Base-by-base conservation (phyloP, 2,888 invertebrate species). In the Tetheella fluctuosa region DNA sequence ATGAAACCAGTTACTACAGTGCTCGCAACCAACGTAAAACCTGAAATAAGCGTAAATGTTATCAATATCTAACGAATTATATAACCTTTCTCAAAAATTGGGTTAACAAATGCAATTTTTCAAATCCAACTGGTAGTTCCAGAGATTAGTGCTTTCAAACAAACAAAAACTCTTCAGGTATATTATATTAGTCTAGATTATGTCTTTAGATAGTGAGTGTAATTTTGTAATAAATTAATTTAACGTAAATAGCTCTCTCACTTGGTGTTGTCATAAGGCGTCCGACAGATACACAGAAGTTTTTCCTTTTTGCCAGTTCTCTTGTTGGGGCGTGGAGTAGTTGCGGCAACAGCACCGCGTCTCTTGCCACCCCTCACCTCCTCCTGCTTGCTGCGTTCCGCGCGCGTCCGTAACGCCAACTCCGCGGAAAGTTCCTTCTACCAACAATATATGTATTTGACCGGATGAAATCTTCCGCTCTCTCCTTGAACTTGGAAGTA, bases 1-100 rank as follows among this genome's bases (percentile, higher is more conserved):
- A 85, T 99, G 99, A 94, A 98, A 99, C 99, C 99, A 99, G 88
- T 99, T 98, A 80, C 97, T 97, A 88, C 99, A 99, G 79, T 98
- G 94, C 91, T 99, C 99, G 91, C 99, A 99, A 63, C 98, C 98
- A 69, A 99, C 98, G 89, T 99, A 99, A 88, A 99, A 99, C 85
- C 97, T 97, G 79, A 61, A 76, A 79, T 60, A 63, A 39, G 13
- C 13, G 12, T 39, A 39, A 3, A 39, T 39, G 1, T 15, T 39
- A 34, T 34, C 5, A 34, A 34, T 34, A 34, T 10, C 10, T 34
- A 8, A 34, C 34, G 10, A 34, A 25, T 25, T 4, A 25, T n/a
- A n/a, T n/a, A n/a, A n/a, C n/a, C n/a, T n/a, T n/a, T n/a, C 25
- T 25, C 25, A 25, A 25, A 25, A 25, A 2, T 25, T 25, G 6